phyloP scores from a whole-genome alignment of 2,113 vertebrate genomes.

The Menidia beryllina region DNA sequence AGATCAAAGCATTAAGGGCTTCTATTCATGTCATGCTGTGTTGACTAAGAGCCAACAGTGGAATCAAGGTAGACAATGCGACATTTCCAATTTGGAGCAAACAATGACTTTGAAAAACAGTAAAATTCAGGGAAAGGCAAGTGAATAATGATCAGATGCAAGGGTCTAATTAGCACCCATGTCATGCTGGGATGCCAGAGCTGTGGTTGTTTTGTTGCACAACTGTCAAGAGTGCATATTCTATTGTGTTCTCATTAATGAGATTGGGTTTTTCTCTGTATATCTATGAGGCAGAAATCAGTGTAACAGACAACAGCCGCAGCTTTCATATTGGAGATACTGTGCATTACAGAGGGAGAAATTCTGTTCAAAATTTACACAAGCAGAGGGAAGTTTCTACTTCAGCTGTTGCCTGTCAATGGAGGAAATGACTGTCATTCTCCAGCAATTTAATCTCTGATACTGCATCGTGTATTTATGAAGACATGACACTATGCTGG shows the following conservation, averaged over 20 bases:
- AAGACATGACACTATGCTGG: conserved; percentile 30
- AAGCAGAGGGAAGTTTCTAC: conserved; percentile 46
- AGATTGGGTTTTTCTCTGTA: conserved; percentile 35
- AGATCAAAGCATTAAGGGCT: conserved; percentile 53
- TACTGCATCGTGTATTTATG: conserved; percentile 23
- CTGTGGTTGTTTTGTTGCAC: conserved; percentile 59
- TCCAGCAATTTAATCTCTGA: conserved; percentile 49
- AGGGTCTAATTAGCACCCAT: conserved; percentile 63
- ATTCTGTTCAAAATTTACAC: conserved; percentile 47
- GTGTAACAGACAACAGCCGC: conserved; percentile 30
- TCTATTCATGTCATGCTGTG: conserved; percentile 35
- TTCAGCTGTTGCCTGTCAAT: conserved; percentile 50
- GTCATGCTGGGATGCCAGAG: conserved; percentile 48
- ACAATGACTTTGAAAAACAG: conserved; percentile 64
- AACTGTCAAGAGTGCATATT: conserved; percentile 63
- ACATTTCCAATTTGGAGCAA: conserved; percentile 46
- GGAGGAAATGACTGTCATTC: conserved; percentile 51
- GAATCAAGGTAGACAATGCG: conserved; percentile 38
- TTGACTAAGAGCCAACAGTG: conserved; percentile 54
- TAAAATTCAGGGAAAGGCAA: conserved; percentile 47
- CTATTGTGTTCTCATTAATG: conserved; percentile 66
- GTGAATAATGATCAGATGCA: conserved; percentile 49
- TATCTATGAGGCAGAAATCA: conserved; percentile 41
- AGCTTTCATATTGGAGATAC: conserved; percentile 40
- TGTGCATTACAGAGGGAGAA: conserved; percentile 37